These are phyloP conservation scores for Melospiza georgiana DNA, from an alignment of 2,113 vertebrate species.

Conservation along the genomic window DNA sequence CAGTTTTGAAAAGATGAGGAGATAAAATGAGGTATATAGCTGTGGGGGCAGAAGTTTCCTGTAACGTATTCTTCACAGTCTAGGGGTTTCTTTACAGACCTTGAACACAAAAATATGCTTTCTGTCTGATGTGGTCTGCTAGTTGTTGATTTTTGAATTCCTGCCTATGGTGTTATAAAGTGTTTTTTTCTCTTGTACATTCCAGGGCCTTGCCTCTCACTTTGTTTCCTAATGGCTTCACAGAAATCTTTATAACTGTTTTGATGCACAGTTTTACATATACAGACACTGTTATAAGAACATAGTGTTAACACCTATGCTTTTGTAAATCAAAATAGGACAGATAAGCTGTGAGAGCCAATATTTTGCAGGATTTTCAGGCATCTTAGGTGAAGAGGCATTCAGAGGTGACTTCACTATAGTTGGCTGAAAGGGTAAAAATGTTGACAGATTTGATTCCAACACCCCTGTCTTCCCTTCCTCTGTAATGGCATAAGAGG, in stretches of 20 bases:
- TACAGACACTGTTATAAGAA: neutral
- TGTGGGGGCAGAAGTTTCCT: conserved; percentile 40
- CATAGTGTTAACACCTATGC: neutral
- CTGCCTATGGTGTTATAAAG: neutral
- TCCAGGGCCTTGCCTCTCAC: neutral
- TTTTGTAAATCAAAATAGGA: neutral
- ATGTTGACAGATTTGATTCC: neutral
- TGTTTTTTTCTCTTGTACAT: neutral
- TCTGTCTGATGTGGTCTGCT: neutral
- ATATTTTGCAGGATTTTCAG: neutral
- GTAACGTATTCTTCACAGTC: neutral
- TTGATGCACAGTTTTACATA: neutral
- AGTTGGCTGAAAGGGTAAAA: neutral
- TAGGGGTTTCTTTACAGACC: neutral
- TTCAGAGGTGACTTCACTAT: neutral
- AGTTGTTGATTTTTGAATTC: neutral
- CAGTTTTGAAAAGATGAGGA: neutral
- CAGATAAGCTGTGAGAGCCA: neutral
- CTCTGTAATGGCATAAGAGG: neutral
- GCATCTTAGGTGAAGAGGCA: neutral
- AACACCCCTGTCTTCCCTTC: neutral
- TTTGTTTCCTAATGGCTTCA: neutral
- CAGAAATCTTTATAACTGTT: neutral
- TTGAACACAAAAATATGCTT: neutral
- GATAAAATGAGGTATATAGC: neutral